phyloP scores from a whole-genome alignment of 2,797 vertebrate genomes.

The Acridotheres tristis region DNA sequence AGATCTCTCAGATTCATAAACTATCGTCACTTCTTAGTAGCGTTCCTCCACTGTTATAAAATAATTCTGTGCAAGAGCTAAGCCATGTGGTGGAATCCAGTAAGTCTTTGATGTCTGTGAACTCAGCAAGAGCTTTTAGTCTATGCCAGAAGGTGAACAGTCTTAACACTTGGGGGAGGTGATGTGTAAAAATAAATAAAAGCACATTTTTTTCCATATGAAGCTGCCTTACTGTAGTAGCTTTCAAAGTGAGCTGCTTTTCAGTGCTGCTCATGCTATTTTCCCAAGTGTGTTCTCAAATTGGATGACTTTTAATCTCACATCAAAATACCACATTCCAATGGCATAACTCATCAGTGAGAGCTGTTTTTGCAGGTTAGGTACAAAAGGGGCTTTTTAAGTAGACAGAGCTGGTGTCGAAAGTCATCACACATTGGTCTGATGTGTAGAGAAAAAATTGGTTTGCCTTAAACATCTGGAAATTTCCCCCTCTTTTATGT shows the following conservation, averaged over 20 bases:
- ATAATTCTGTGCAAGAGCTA: background rate
- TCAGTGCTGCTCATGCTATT: background rate
- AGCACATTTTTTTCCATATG: background rate
- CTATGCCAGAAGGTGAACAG: slow-evolving; percentile 24
- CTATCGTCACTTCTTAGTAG: background rate
- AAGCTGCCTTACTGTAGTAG: background rate
- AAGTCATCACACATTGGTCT: background rate
- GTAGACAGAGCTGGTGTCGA: background rate
- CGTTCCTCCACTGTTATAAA: background rate
- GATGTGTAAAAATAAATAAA: slow-evolving; percentile 50
- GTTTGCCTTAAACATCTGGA: background rate
- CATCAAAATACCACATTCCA: slow-evolving; percentile 33
- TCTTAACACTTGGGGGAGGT: background rate
- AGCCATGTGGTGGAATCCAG: background rate
- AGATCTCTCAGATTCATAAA: background rate
- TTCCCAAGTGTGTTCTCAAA: background rate
- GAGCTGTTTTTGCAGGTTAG: background rate
- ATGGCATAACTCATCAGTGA: background rate
- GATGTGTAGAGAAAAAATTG: background rate
- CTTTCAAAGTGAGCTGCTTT: slow-evolving; percentile 22
- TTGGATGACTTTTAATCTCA: slow-evolving; percentile 21
- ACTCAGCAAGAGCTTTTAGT: slow-evolving; percentile 10
- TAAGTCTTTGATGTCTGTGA: background rate
- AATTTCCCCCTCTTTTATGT: background rate
- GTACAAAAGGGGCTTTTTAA: slow-evolving; percentile 8